A percentile compares a stretch with the other conserved stretches of the same genome.
Conservation (phyloP, 1,140 invertebrate species). For the Meloidogyne hapla region DNA sequence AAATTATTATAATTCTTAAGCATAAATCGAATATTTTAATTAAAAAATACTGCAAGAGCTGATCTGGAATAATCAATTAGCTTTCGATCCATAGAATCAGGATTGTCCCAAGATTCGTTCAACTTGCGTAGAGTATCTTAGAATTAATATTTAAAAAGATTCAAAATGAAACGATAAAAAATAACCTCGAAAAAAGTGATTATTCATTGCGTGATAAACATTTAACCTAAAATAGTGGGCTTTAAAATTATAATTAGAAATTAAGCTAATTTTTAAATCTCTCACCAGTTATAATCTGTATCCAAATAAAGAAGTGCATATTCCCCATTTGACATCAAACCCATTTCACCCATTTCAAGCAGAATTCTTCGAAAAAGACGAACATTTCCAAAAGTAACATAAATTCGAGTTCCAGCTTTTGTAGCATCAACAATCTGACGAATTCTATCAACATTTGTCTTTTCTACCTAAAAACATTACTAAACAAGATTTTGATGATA, state of each 20-base stretch:
- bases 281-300: conserved; percentile 82
- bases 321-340: conserved; percentile 82
- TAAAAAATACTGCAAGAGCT: conserved; percentile 42
- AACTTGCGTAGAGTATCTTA: conserved; percentile 51
- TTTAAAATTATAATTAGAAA: no score
- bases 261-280: not conserved
- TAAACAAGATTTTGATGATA: not conserved
- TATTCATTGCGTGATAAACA: conserved; percentile 75
- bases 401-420: conserved; percentile 71
- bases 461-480: not conserved
- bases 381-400: conserved; percentile 82
- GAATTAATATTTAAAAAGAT: conserved; percentile 9
- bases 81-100: conserved; percentile 45
- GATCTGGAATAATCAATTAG: conserved; percentile 55
- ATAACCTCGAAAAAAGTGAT: conserved; percentile 72
- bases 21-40: not conserved
- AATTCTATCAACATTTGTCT: conserved; percentile 22
- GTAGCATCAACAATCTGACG: conserved; percentile 23
- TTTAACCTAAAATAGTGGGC: conserved; percentile 73
- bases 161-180: conserved; percentile 70
- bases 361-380: conserved; percentile 82
- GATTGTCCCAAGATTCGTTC: conserved; percentile 47
- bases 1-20: not conserved
- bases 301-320: conserved; percentile 93
- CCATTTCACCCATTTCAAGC: conserved; percentile 80